Evolutionary conservation across 2,113 vertebrate genomes (phyloP).

Genomic region (Melospiza georgiana): DNA sequence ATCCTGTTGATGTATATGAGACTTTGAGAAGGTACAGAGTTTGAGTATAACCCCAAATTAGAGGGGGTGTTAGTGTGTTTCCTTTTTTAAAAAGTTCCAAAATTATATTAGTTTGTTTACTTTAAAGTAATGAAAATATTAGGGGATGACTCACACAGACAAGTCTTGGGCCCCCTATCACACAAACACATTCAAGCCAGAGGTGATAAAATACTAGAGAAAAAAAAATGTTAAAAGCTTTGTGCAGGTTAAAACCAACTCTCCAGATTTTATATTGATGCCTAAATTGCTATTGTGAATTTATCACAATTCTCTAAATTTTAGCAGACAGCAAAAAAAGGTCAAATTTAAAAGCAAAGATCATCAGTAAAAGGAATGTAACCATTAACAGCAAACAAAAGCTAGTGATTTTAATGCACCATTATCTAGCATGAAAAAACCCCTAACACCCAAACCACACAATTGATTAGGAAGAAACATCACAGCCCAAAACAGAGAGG

Average conservation of each 20-base stretch:
- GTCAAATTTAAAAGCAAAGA: slow-evolving; percentile 30
- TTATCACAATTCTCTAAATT: background rate
- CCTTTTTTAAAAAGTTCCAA: background rate
- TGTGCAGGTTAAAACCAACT: background rate
- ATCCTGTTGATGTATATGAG: background rate
- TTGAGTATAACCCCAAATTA: background rate
- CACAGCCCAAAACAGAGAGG: background rate
- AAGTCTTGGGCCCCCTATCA: background rate
- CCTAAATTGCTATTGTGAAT: background rate
- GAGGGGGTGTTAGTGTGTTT: rapidly evolving
- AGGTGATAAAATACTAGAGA: background rate
- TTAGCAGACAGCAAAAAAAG: background rate
- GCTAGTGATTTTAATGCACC: background rate
- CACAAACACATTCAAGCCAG: background rate
- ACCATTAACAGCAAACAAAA: background rate
- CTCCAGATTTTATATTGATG: background rate
- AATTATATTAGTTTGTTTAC: background rate
- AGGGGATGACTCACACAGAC: background rate
- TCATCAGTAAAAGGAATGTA: background rate
- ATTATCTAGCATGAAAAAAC: background rate
- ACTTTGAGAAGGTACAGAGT: background rate
- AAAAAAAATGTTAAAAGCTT: background rate
- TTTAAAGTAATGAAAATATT: background rate
- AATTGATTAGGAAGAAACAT: background rate
- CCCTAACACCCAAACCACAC: rapidly evolving